Evolutionary conservation across 2,888 invertebrate genomes (phyloP), one percentile per base, ranked within the genome.

Genomic region (Drosophila nigritarsus): DNA sequence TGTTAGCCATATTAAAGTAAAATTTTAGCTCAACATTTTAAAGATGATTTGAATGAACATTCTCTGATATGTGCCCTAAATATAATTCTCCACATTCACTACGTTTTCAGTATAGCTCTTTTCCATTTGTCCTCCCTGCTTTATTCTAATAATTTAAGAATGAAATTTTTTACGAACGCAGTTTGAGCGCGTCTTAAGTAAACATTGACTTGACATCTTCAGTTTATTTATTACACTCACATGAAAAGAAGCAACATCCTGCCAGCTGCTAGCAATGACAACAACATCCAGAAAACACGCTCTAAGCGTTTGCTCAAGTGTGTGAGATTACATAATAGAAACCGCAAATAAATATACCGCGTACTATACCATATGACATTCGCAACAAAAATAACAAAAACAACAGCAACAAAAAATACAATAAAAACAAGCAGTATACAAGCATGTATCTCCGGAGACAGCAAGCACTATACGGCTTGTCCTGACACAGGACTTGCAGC

Each of bases 271-370:
- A 51, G 49, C 54, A 53, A 36, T 29, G 38, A 45, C 32, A 59
- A 45, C 51, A 70, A 29, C 70, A 58, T 42, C 30, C 38, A 36
- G 34, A 51, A 56, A 63, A 62, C 65, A 59, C 36, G 77, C 80
- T 65, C 54, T 65, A 69, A 86, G 84, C 72, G 69, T 65, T 74
- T 74, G 48, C 67, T 78, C 74, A 75, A 72, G 73, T 74, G 73
- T 74, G 65, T 70, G 72, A 67, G 78, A 87, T 84, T 84, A 79
- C 77, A 75, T 80, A 89, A 87, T 81, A 72, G 76, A 79, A 74
- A 71, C 75, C 79, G 68, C 78, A 89, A 83, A 88, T 88, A 90
- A 88, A 87, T 89, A 81, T 68, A 87, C 68, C 75, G 73, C 87
- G 69, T 62, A 55, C 60, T 60, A 40, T 45, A 65, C 60, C 54